A percentile compares a stretch with the other conserved stretches of the same genome.
Conservation (phyloP, 2,797 vertebrate genomes). For the Labroides dimidiatus region DNA sequence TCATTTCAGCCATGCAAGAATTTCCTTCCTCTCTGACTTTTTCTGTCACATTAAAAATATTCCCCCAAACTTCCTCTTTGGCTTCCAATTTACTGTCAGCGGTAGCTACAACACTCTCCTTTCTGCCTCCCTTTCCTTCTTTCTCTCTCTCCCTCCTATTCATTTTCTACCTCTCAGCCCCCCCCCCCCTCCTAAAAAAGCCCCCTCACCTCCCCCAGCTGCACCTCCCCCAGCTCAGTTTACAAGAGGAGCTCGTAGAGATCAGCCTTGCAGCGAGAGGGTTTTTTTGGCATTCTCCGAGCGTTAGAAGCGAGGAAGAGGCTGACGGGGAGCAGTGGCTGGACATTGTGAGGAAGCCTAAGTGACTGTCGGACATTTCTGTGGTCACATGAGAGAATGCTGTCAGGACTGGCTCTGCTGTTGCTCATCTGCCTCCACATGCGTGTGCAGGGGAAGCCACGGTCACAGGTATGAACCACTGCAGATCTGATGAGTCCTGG, state of each 20-base stretch:
- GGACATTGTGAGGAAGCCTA: constrained; percentile 54
- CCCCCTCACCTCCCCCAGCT: constrained; percentile 47
- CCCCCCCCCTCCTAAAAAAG: constrained; percentile 59
- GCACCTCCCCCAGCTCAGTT: constrained; percentile 78
- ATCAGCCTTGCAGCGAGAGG: constrained; percentile 64
- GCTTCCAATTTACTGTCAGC: constrained; percentile 69
- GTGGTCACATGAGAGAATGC: constrained; percentile 76
- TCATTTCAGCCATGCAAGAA: constrained; percentile 38
- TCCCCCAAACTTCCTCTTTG: constrained; percentile 64
- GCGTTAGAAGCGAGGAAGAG: constrained; percentile 58
- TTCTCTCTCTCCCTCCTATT: constrained; percentile 51
- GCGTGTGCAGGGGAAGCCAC: constrained; percentile 86
- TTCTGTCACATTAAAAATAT: constrained; percentile 61
- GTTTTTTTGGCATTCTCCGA: constrained; percentile 66
- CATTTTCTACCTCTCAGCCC: constrained; percentile 61
- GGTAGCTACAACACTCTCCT: constrained; percentile 50
- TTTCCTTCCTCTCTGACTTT: constrained; percentile 48
- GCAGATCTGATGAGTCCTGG: constrained; percentile 45
- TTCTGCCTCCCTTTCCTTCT: constrained; percentile 36
- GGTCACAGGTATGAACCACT: constrained; percentile 89
- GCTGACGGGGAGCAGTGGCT: constrained; percentile 62
- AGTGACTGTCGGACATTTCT: constrained; percentile 53
- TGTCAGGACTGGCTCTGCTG: constrained; percentile 77
- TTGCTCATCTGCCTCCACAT: constrained; percentile 88
- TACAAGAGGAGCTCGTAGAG: constrained; percentile 71